Percentiles rank a stretch among this genome's conserved stretches.
phyloP scores from a whole-genome alignment of 2,888 invertebrate genomes.

The Prostheceraeus crozeri region DNA sequence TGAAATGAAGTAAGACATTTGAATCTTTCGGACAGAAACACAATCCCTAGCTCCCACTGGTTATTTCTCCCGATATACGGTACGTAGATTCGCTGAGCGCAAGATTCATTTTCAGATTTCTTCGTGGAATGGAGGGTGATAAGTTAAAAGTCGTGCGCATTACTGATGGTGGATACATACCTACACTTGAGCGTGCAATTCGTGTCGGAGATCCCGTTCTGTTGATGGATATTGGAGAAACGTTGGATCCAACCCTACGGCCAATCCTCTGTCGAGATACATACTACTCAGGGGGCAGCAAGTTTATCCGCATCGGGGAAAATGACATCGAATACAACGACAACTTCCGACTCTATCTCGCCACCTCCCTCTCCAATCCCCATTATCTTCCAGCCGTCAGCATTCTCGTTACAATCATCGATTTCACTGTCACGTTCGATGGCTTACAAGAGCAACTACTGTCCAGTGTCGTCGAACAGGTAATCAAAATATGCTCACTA shows the following conservation, averaged over 20 bases:
- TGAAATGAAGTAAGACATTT: no score
- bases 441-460: conserved; percentile 56
- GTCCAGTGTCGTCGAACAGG: conserved; percentile 55
- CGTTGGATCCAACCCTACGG: conserved; percentile 52
- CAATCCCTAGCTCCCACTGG: no score
- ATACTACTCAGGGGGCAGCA: conserved; percentile 48
- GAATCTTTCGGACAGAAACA: no score
- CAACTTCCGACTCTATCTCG: conserved; percentile 55
- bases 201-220: conserved; percentile 54
- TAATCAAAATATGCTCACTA: conserved; percentile 40
- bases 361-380: conserved; percentile 54
- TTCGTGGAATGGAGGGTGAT: background rate
- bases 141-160: background rate
- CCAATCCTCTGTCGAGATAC: conserved; percentile 53
- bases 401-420: conserved; percentile 55
- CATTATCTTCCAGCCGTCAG: conserved; percentile 55
- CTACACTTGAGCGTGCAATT: conserved; percentile 53
- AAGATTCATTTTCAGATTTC: background rate
- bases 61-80: no score
- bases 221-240: conserved; percentile 53
- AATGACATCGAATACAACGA: conserved; percentile 57
- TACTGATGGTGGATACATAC: conserved; percentile 51
- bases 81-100: no score
- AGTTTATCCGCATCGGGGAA: conserved; percentile 53
- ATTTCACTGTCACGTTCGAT: conserved; percentile 56